Percentiles rank a stretch among this genome's conserved stretches.
Evolutionary conservation across 64 coral and sea anemone genomes (phyloP).

Genomic region (Actinia tenebrosa): DNA sequence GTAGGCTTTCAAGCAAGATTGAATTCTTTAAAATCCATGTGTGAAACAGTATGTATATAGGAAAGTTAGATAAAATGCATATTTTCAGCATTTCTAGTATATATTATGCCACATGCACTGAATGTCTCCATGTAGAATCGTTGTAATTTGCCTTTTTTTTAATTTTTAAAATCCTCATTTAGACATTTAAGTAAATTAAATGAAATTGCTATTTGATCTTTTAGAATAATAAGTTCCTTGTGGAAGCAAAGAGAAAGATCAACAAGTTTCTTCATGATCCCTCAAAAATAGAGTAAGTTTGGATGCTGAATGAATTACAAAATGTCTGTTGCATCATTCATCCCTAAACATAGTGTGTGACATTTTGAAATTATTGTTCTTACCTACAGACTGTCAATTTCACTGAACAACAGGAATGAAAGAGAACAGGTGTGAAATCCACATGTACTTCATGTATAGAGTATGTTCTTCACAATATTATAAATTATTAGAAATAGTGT

Average conservation of each 20-base stretch:
- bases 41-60: background rate
- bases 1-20: conserved; percentile 49
- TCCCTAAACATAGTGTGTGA: background rate
- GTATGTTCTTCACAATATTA: no score
- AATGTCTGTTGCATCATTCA: background rate
- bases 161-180: background rate
- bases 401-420: conserved; percentile 32
- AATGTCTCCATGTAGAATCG: no score
- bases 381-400: conserved; percentile 25
- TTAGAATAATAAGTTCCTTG: conserved; percentile 47
- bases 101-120: no score
- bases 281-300: conserved; percentile 63
- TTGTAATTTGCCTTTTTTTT: background rate
- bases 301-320: no score
- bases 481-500: no score
- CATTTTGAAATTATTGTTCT: background rate
- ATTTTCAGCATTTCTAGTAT: background rate
- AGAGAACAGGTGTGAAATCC: conserved; percentile 28
- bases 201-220: background rate
- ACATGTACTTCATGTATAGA: background rate
- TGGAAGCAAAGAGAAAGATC: conserved; percentile 75
- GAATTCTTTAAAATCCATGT: conserved; percentile 28
- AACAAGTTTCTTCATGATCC: conserved; percentile 69
- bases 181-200: background rate
- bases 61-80: background rate